Conservation (phyloP, 1,140 invertebrate genomes). For the Trichonephila inaurata region DNA sequence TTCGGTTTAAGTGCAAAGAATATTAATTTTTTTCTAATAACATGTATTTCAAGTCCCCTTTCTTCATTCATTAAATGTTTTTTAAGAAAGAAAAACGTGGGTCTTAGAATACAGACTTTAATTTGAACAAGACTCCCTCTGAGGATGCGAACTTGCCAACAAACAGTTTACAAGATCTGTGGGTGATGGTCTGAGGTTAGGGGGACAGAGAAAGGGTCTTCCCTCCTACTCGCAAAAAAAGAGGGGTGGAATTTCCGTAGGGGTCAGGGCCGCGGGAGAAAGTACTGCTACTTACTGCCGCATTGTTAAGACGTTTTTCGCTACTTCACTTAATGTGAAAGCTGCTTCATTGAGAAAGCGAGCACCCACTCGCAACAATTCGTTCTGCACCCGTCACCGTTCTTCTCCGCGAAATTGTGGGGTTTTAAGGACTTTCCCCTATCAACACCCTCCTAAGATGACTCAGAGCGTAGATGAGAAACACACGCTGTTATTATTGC, state of each 20-base stretch:
- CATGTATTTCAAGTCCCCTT: too few relatives aligned
- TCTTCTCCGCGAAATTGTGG: not conserved
- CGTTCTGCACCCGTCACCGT: not conserved
- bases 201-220: conserved; percentile 31
- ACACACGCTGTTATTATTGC: conserved; percentile 65
- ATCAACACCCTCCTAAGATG: conserved; percentile 35
- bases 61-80: too few relatives aligned
- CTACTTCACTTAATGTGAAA: not conserved
- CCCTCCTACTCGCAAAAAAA: not conserved
- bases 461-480: conserved; percentile 38
- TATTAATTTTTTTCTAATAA: too few relatives aligned
- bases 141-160: conserved; percentile 32
- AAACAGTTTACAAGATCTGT: conserved; percentile 61
- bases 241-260: not conserved
- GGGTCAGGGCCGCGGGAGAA: conserved; percentile 62
- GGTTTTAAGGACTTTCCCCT: not conserved
- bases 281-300: conserved; percentile 21
- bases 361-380: conserved; percentile 43
- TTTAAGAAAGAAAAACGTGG: not conserved
- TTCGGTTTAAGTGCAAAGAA: too few relatives aligned
- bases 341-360: conserved; percentile 36
- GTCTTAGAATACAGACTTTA: not conserved
- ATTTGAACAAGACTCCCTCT: not conserved
- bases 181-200: not conserved
- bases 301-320: conserved; percentile 34